Evolutionary conservation across 2,888 invertebrate genomes (phyloP), one percentile per base, ranked within the genome.

Genomic region (Erebia aethiops): DNA sequence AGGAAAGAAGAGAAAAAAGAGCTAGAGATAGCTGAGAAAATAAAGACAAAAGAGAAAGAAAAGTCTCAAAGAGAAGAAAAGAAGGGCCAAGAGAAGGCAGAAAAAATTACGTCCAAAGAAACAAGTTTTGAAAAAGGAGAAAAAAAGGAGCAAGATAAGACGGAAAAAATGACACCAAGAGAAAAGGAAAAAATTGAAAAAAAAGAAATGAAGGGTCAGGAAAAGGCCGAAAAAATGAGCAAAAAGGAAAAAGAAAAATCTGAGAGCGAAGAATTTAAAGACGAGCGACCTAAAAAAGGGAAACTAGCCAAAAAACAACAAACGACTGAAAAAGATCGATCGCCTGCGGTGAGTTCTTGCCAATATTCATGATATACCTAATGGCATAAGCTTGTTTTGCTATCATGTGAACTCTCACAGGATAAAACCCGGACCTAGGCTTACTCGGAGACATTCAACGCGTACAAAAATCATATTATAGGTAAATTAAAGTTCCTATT

Each of bases 221-320:
- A 71, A 11, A 70, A 56, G 18, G 54, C 61, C 35, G 66, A 71
- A 63, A 61, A 67, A 52, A 56, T 13, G 2, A 41, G 26, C 3
- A 51, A 56, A 18, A 67, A 72, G 21, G 70, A 64, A 68, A 35
- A 64, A 68, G 70, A 66, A 57, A 70, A 13, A 16, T 49, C 49
- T 16, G 56, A 67, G 18, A 58, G 41, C 41, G 16, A 41, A 10
- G 9, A 58, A 10, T 43, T 60, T 4, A 60, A 60, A 60, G 60
- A 64, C 9, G 9, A 41, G 2, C 57, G 58, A n/a, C 16, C 16
- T 18, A 18, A 18, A 16, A 54, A 54, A 54, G 54, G 9, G 10
- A 54, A 54, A 18, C 7, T 2, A 54, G 51, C 14, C n/a, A 51
- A 63, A 26, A 70, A 68, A 16, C 16, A 60, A 49, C 69, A 63